Percentiles rank a stretch among this genome's conserved stretches.
These are phyloP conservation scores for Ranitomeya variabilis DNA, from an alignment of 2,113 vertebrate species.

Conservation along the genomic window DNA sequence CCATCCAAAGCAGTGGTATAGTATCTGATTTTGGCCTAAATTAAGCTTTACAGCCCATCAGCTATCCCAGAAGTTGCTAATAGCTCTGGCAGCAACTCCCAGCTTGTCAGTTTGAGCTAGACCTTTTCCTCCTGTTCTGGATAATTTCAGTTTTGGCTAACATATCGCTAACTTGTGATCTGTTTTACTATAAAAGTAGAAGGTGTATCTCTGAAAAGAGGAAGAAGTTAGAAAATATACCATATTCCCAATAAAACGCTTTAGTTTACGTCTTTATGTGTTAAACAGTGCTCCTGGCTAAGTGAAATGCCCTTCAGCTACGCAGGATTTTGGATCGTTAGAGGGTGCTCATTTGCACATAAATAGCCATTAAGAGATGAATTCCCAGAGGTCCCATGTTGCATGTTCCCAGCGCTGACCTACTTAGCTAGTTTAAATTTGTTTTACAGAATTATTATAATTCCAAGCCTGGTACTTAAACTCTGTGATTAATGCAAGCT, in stretches of 20 bases:
- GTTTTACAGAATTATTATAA: conserved; percentile 94
- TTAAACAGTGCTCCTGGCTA: conserved; percentile 85
- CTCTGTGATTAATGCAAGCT: conserved; percentile 94
- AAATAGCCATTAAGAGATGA: conserved; percentile 91
- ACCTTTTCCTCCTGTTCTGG: neutral
- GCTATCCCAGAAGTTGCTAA: too few species aligned
- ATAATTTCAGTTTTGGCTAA: neutral
- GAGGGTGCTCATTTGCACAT: conserved; percentile 97
- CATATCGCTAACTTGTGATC: neutral
- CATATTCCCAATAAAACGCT: conserved; percentile 77
- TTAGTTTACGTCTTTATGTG: conserved; percentile 81
- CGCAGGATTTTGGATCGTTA: conserved; percentile 84
- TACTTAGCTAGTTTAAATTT: conserved; percentile 91
- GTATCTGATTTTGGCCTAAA: too few species aligned
- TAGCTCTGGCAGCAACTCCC: neutral
- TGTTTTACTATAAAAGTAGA: neutral
- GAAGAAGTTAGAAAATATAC: conserved; percentile 16
- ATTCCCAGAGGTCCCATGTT: conserved; percentile 86
- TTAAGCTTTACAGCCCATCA: too few species aligned
- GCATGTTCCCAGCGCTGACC: conserved; percentile 87
- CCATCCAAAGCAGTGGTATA: too few species aligned
- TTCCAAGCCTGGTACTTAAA: conserved; percentile 88
- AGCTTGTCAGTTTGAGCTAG: neutral
- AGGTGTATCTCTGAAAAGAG: conserved; percentile 37
- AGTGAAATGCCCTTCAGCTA: conserved; percentile 90